Percentiles rank a stretch among this genome's conserved stretches.
phyloP scores from a whole-genome alignment of 2,797 vertebrate species.

The Lepilemur ruficaudatus region DNA sequence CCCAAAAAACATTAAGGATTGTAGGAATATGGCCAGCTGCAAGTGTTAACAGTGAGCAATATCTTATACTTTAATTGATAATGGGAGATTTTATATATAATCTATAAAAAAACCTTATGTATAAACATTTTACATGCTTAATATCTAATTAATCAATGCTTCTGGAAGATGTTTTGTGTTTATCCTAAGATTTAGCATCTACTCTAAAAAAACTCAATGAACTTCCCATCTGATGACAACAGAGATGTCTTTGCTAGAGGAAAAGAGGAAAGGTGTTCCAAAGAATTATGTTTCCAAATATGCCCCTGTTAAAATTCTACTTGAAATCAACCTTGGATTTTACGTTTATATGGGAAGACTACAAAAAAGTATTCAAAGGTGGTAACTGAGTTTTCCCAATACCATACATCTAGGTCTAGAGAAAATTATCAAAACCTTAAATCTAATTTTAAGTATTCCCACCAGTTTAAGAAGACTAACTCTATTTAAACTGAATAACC shows the following conservation, averaged over 20 bases:
- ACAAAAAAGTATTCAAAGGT: neutral
- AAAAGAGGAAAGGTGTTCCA: neutral
- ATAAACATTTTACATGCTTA: neutral
- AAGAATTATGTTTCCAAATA: neutral
- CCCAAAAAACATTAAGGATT: neutral
- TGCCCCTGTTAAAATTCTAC: neutral
- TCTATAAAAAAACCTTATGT: neutral
- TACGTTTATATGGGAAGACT: neutral
- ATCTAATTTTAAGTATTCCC: neutral
- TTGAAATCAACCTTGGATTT: neutral
- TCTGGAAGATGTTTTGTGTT: neutral
- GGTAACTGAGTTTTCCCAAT: neutral
- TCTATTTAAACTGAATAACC: neutral
- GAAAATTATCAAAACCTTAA: neutral
- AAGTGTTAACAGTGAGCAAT: neutral
- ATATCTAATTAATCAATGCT: neutral
- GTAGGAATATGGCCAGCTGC: neutral
- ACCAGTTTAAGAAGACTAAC: neutral
- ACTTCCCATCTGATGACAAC: fast-evolving
- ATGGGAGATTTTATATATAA: neutral
- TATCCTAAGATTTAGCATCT: neutral
- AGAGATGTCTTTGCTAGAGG: neutral
- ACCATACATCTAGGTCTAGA: neutral
- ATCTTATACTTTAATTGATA: neutral
- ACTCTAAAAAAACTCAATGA: neutral